These are phyloP conservation scores for Scomberomorus guttatus DNA, from an alignment of 2,797 vertebrate genomes.

Conservation along the genomic window DNA sequence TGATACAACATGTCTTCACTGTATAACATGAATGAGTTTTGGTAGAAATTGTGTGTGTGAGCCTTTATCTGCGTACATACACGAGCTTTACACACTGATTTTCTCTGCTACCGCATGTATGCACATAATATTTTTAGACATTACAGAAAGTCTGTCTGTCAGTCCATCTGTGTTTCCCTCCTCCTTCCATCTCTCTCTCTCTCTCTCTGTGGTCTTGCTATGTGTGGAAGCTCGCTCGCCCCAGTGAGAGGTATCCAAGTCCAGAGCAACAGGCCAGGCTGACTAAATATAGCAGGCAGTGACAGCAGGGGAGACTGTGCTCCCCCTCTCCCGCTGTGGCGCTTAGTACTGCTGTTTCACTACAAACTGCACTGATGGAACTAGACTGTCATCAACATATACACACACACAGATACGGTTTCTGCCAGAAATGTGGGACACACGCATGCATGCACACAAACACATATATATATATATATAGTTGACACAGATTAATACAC, in stretches of 20 bases:
- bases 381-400: slow-evolving; percentile 35
- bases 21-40: background rate
- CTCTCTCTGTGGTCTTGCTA: slow-evolving; percentile 51
- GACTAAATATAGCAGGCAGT: slow-evolving; percentile 83
- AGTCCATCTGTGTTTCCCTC: slow-evolving; percentile 49
- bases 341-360: slow-evolving; percentile 55
- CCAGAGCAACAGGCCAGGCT: slow-evolving; percentile 73
- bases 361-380: slow-evolving; percentile 52
- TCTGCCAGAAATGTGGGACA: slow-evolving; percentile 50
- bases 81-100: background rate
- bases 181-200: slow-evolving; percentile 33
- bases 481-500: slow-evolving; percentile 46
- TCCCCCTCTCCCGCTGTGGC: slow-evolving; percentile 43
- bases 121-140: slow-evolving; percentile 53
- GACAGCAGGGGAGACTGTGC: slow-evolving; percentile 72
- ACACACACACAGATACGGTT: slow-evolving; percentile 13
- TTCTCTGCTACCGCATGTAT: slow-evolving; percentile 1
- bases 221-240: slow-evolving; percentile 55
- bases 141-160: slow-evolving; percentile 49
- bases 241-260: slow-evolving; percentile 74
- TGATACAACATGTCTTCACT: background rate
- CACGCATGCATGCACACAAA: slow-evolving; percentile 7
- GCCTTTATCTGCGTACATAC: background rate
- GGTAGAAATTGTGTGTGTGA: background rate
- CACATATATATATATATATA: slow-evolving; percentile 37